Conservation (phyloP, 2,888 invertebrate genomes). For the Hesperia comma region DNA sequence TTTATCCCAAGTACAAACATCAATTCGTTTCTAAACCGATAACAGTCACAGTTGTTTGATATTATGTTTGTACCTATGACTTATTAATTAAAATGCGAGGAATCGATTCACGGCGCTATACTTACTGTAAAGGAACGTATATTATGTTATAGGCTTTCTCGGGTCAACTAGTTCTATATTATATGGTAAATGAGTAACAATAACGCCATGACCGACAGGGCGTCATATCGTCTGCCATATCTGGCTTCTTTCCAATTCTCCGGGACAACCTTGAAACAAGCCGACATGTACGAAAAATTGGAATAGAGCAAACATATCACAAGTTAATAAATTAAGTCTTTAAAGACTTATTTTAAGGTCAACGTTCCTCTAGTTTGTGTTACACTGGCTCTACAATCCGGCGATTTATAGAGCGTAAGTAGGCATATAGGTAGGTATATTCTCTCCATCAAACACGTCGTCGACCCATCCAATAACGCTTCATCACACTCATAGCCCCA, state of each 20-base stretch:
- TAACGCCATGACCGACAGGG: slow-evolving; percentile 47
- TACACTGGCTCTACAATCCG: not conserved
- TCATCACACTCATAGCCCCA: too few relatives aligned
- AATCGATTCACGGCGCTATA: too few relatives aligned
- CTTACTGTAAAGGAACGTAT: too few relatives aligned
- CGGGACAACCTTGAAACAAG: slow-evolving; percentile 53
- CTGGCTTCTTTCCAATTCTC: slow-evolving; percentile 58
- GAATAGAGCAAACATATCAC: slow-evolving; percentile 13
- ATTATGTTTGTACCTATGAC: too few relatives aligned
- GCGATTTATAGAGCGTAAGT: too few relatives aligned
- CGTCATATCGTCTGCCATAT: slow-evolving; percentile 60
- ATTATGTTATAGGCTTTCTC: not conserved
- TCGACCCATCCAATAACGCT: too few relatives aligned
- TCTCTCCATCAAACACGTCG: too few relatives aligned
- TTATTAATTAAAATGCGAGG: too few relatives aligned
- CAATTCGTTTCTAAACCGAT: too few relatives aligned
- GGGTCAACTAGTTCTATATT: slow-evolving; percentile 1
- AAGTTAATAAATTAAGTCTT: slow-evolving; percentile 13
- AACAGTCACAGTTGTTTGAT: too few relatives aligned
- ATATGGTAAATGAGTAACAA: slow-evolving; percentile 14
- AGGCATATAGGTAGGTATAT: too few relatives aligned
- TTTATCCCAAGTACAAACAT: too few relatives aligned
- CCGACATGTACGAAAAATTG: slow-evolving; percentile 38
- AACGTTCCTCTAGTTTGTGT: not conserved
- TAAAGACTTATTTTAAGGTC: slow-evolving; percentile 1